These are phyloP conservation scores for Leptinotarsa rubiginosa DNA, from an alignment of 2,888 invertebrate genomes.

Conservation along the genomic window DNA sequence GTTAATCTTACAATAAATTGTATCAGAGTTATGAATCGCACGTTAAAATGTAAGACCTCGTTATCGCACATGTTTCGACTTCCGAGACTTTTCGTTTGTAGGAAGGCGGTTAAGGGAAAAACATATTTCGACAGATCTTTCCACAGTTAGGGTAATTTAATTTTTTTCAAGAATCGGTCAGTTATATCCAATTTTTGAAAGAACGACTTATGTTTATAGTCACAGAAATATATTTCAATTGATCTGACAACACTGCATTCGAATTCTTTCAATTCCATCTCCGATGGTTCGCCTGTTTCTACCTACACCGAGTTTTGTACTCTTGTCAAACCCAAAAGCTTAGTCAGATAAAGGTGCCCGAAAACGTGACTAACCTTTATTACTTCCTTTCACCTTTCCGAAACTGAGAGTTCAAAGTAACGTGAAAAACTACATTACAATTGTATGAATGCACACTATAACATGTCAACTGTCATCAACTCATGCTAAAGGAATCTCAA, in stretches of 20 bases:
- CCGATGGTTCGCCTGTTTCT: background rate
- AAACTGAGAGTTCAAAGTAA: background rate
- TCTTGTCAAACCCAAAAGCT: background rate
- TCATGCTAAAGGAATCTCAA: background rate
- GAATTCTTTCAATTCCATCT: background rate
- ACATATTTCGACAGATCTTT: too few species aligned
- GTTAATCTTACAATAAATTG: too few species aligned
- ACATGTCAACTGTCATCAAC: background rate
- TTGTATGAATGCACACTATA: background rate
- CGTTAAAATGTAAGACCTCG: too few species aligned
- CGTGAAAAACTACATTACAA: background rate
- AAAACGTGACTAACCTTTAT: conserved; percentile 1
- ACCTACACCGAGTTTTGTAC: background rate
- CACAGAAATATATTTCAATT: background rate
- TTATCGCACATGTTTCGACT: too few species aligned
- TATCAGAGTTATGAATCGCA: too few species aligned
- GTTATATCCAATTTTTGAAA: too few species aligned
- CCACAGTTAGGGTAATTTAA: too few species aligned
- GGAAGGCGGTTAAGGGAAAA: too few species aligned
- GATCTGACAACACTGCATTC: background rate
- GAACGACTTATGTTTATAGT: background rate
- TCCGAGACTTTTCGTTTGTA: too few species aligned
- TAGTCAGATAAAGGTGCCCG: background rate
- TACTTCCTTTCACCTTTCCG: background rate
- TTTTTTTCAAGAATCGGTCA: too few species aligned